Conservation (phyloP, 2,113 vertebrate species). For the Cercocebus atys region DNA sequence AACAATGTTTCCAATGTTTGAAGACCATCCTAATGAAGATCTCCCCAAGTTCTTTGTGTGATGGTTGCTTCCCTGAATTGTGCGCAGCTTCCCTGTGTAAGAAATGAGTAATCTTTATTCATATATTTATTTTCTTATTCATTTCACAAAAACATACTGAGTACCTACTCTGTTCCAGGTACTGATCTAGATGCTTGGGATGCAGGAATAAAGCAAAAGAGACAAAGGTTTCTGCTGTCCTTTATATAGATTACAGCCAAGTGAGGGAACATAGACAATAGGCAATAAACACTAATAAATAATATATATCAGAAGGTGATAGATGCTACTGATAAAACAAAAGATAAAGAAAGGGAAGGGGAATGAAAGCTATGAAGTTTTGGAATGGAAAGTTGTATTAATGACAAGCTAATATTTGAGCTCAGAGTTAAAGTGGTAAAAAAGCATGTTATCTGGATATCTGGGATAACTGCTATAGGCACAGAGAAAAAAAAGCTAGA, state of each 20-base stretch:
- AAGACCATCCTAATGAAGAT: not conserved
- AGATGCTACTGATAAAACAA: not conserved
- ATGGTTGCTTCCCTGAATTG: not conserved
- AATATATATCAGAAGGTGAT: not conserved
- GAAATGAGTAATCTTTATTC: not conserved
- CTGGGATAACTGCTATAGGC: not conserved
- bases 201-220: not conserved
- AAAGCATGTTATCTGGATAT: not conserved
- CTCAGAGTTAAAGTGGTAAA: not conserved
- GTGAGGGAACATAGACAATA: not conserved
- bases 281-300: not conserved
- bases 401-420: not conserved
- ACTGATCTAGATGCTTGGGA: not conserved
- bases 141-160: not conserved
- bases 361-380: not conserved
- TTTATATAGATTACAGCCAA: not conserved
- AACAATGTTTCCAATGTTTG: not conserved
- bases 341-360: not conserved
- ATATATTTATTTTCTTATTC: not conserved
- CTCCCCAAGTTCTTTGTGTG: not conserved
- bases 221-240: not conserved
- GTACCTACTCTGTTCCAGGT: not conserved
- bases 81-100: not conserved
- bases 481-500: not conserved
- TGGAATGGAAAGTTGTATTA: not conserved